Evolutionary conservation across 92 coral and sea anemone species (phyloP).

Genomic region (Desmophyllum pertusum): DNA sequence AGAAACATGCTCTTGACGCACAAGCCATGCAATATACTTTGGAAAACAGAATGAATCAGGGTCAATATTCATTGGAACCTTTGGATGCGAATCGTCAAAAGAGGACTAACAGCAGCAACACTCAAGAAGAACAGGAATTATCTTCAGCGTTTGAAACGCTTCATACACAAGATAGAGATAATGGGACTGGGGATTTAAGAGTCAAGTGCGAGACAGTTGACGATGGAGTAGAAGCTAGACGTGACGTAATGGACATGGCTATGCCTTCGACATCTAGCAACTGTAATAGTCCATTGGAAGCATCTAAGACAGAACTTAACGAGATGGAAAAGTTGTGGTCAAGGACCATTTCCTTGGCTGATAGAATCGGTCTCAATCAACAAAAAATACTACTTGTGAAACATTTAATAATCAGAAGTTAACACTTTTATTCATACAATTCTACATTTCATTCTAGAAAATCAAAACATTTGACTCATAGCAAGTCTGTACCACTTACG

Average conservation of each 20-base stretch:
- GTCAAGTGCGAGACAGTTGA: not conserved
- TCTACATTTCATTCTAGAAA: not conserved
- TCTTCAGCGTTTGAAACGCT: constrained; percentile 25
- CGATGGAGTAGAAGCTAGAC: not conserved
- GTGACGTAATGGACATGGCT: not conserved
- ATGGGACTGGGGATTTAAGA: not conserved
- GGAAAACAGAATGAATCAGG: constrained; percentile 5
- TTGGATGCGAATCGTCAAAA: not conserved
- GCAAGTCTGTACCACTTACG: too few species aligned
- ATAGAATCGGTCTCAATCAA: constrained; percentile 16
- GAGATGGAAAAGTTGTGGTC: constrained; percentile 44
- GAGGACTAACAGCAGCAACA: too few species aligned
- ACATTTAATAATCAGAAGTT: not conserved
- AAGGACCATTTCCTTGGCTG: constrained; percentile 17
- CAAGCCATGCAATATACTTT: constrained; percentile 4
- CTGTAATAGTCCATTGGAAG: not conserved
- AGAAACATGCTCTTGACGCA: constrained; percentile 3
- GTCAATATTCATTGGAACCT: not conserved
- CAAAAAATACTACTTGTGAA: constrained; percentile 15
- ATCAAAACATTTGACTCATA: too few species aligned
- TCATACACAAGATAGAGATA: not conserved
- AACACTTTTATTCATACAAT: not conserved
- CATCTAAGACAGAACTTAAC: not conserved
- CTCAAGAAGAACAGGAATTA: constrained; percentile 1
- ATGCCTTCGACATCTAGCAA: not conserved